These are phyloP conservation scores for Stictonetta naevosa DNA, from an alignment of 2,113 vertebrate species.

Conservation along the genomic window DNA sequence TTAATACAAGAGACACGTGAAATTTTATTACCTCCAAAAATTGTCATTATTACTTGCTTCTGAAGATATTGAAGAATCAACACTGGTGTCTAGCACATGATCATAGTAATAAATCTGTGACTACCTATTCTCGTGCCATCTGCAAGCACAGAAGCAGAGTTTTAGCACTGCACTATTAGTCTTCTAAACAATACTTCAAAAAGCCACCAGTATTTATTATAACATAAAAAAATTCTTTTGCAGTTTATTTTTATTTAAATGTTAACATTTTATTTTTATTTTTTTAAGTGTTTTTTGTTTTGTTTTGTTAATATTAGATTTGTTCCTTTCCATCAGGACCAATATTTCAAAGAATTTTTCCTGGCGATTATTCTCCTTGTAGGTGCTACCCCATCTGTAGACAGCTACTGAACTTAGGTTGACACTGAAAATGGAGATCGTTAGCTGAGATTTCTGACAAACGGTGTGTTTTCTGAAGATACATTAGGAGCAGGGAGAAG, in stretches of 20 bases:
- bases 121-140: neutral
- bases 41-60: conserved; percentile 72
- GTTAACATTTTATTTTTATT: neutral
- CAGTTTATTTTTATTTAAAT: neutral
- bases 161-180: neutral
- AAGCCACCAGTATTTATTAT: neutral
- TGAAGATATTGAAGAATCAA: conserved; percentile 76
- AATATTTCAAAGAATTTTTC: neutral
- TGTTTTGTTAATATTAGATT: neutral
- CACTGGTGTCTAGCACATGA: conserved; percentile 79
- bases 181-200: neutral
- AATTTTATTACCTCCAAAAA: conserved; percentile 82
- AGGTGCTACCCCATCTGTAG: neutral
- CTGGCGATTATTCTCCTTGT: neutral
- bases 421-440: neutral
- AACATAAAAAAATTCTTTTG: neutral
- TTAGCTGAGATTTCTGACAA: conserved; percentile 43
- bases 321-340: neutral
- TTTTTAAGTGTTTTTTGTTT: neutral
- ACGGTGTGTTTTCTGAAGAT: neutral
- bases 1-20: conserved; percentile 51
- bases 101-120: conserved; percentile 31
- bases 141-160: neutral
- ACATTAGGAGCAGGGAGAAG: conserved; percentile 4
- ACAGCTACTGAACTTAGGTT: neutral